Base-by-base conservation (phyloP, 2,888 invertebrate species). In the Operophtera brumata region DNA sequence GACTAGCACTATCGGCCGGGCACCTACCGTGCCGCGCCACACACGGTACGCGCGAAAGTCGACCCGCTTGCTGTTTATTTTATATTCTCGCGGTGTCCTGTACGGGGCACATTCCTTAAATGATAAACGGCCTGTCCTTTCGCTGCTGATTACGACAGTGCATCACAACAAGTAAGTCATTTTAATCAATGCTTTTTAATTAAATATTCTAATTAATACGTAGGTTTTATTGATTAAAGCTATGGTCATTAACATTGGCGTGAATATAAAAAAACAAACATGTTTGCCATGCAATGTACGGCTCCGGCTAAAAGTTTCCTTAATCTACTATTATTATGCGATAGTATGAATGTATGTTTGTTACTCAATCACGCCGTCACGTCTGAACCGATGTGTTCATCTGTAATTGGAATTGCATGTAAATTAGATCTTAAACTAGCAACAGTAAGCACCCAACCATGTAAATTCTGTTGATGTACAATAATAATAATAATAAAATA, bases 51-150 rank as follows among this genome's bases (percentile, higher is more conserved):
- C 84, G 82, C 84, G 84, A 84, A 84, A 84, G 80, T 84, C 76
- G 73, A 72, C 67, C 69, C 72, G 77, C 71, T 78, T 70, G 67
- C 56, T 68, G 69, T 77, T 77, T 81, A 79, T 82, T 51, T 84
- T 78, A 80, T 84, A 86, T 86, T 87, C 85, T 77, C 70, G 64
- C 65, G 66, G 77, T 76, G 82, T 77, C 71, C 71, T 67, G 64
- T 66, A 57, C 36, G 67, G 68, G 67, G 65, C 70, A 66, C 77
- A 66, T 69, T 75, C 76, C 77, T 78, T 73, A 73, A 77, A 49
- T 56, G 47, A 80, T 76, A 75, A 71, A 70, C 57, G 71, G 65
- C 59, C 70, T 69, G 69, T 77, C 76, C 75, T 77, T 76, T 69
- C 66, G 66, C 67, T 67, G 67, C 62, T 65, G 59, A 68, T 65